Conservation (phyloP, 1,140 invertebrate species). For the Drosophila sechellia region DNA sequence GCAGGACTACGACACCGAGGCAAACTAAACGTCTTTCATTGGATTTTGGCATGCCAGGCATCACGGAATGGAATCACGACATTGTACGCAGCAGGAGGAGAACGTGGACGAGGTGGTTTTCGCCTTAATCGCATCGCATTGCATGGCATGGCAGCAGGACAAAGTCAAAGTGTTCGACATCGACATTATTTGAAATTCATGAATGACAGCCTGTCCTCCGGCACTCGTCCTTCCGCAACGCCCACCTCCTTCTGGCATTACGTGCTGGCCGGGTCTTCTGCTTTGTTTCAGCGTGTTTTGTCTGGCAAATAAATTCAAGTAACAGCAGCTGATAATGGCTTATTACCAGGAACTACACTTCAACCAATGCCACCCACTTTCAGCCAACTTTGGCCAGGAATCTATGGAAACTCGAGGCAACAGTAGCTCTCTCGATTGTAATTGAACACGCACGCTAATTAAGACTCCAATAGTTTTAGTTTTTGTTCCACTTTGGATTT, state of each 20-base stretch:
- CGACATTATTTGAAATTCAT: constrained; percentile 83
- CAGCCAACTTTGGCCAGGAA: neutral
- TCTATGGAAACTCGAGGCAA: neutral
- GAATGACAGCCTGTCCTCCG: constrained; percentile 65
- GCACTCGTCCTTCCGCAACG: constrained; percentile 14
- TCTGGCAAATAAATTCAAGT: constrained; percentile 74
- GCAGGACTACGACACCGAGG: constrained; percentile 50
- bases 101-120: constrained; percentile 7
- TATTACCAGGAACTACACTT: constrained; percentile 43
- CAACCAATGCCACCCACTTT: constrained; percentile 20
- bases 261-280: constrained; percentile 18
- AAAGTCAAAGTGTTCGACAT: constrained; percentile 82
- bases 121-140: constrained; percentile 65
- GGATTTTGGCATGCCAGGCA: constrained; percentile 82
- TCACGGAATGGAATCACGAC: constrained; percentile 74
- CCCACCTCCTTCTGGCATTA: neutral
- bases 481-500: constrained; percentile 56
- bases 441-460: constrained; percentile 82
- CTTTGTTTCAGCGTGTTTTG: constrained; percentile 46
- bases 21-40: constrained; percentile 81
- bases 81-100: constrained; percentile 22
- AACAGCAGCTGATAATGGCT: constrained; percentile 79
- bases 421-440: constrained; percentile 43
- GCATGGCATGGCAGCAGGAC: constrained; percentile 71
- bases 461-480: constrained; percentile 78